phyloP scores from a whole-genome alignment of 2,888 invertebrate genomes.

The Xestia xanthographa region DNA sequence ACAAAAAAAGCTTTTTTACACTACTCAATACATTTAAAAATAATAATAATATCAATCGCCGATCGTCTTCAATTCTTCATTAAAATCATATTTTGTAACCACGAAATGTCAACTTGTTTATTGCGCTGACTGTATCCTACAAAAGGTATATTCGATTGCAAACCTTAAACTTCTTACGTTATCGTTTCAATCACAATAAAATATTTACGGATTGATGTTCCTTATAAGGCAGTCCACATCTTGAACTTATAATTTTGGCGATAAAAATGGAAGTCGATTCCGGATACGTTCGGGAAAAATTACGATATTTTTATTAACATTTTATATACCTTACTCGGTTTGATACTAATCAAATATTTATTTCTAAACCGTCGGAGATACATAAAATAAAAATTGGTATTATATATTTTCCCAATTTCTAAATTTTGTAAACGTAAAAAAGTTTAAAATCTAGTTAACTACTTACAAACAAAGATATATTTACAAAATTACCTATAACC shows the following conservation, averaged over 20 bases:
- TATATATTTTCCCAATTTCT: background rate
- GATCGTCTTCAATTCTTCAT: background rate
- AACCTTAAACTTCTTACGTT: background rate
- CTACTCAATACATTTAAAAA: background rate
- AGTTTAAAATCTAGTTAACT: background rate
- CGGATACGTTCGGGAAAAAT: slow-evolving; percentile 26
- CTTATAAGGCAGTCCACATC: slow-evolving; percentile 37
- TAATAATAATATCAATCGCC: background rate
- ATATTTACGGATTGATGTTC: background rate
- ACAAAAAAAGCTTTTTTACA: slow-evolving; percentile 15
- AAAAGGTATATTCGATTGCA: slow-evolving; percentile 8
- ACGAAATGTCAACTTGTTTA: slow-evolving; percentile 43
- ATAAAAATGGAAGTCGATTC: slow-evolving; percentile 44
- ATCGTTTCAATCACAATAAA: slow-evolving; percentile 8
- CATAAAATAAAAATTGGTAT: slow-evolving; percentile 1
- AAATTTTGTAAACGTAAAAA: slow-evolving; percentile 36
- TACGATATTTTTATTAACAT: slow-evolving; percentile 43
- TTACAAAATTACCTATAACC: slow-evolving; percentile 57
- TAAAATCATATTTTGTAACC: slow-evolving; percentile 30
- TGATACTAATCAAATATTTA: slow-evolving; percentile 26
- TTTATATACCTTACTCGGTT: slow-evolving; percentile 38
- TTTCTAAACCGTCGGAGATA: background rate
- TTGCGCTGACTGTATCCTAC: slow-evolving; percentile 11
- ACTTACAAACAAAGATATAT: slow-evolving; percentile 53
- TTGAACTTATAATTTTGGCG: slow-evolving; percentile 29